Base-by-base conservation (phyloP, 2,797 vertebrate species). In the Phalloptychus januarius region DNA sequence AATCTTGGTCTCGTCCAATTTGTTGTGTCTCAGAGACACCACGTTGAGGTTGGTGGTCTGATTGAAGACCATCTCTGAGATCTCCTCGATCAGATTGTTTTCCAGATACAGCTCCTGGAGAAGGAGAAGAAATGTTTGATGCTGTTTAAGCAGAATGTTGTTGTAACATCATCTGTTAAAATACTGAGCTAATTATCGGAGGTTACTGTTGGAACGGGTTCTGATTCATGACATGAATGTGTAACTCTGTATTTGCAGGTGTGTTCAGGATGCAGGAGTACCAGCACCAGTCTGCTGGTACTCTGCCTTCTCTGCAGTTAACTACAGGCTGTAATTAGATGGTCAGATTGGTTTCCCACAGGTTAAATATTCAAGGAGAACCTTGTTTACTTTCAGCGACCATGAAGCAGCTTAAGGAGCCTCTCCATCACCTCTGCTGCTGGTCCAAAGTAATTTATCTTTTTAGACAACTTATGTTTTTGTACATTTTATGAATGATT, bases 1-100 rank as follows among this genome's bases (percentile, higher is more conserved):
- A 73, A 99, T 98, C 84, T 96, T 96, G 5, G 94, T 95, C 91
- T 99, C 98, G 56, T 99, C 98, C 87, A 99, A 92, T 88, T 95
- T 95, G 92, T 99, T 99, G 74, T 99, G 95, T 83, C 96, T 94
- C 76, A 99, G 90, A 83, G 97, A 96, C 79, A 99, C 87, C 33
- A 97, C 87, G n/a, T 97, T 98, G 79, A 99, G 96, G 86, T 91
- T 97, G 79, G 80, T 94, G 72, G 97, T 98, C n/a, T 96, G 94
- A 85, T 99, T 99, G 84, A 99, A 98, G 87, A 95, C 96, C 4
- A 94, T 91, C 86, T 98, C 98, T 76, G 96, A 96, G 85, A 99
- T 98, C 92, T 99, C 98, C 94, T 99, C 98, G 54, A 99, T 98
- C 80, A 96, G 89, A 80, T 99, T 99, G 87, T 97, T 96, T 95